Base-by-base conservation (phyloP, 2,888 invertebrate genomes). In the Taphrorychus bicolor region DNA sequence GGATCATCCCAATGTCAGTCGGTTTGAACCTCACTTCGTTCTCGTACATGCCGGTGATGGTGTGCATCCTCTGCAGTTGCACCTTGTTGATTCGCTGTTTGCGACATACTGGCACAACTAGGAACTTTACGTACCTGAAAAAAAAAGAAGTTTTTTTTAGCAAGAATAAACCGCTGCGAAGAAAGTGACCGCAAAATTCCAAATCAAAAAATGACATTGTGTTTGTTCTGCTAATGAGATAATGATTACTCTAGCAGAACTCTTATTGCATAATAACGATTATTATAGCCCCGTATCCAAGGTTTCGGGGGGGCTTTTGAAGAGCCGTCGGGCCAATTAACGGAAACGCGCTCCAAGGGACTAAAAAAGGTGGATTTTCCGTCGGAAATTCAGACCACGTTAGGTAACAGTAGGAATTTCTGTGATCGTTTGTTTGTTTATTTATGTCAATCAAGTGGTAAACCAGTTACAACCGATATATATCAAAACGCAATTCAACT, bases 11-110 rank as follows among this genome's bases (percentile, higher is more conserved):
- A 60, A 98, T 77, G 1, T 93, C 90, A 0, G 98, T 98, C 14
- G 97, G 98, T 80, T 89, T 91, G 79, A 98, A 97, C 71, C 88
- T 91, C 84, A 97, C 97, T 79, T 96, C 91, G 75, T 94, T 91
- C 77, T 95, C 91, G 82, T 96, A 97, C 4, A 69, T 68, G 14
- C 74, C 74, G 1, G 90, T 89, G 2, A 59, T 59, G n/a, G 73
- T 74, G 22, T 71, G 58, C 56, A 72, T 71, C n/a, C 73, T 69
- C 42, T 68, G 63, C 3, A 74, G 70, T 42, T 52, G 48, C 24
- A 72, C 53, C 23, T 49, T 52, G 9, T 17, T 52, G n/a, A 49
- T 56, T 5, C 56, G 42, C 7, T 40, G 17, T 14, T 49, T 51
- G 18, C 61, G 59, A 64, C 70, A 70, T 40, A 70, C 68, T 16